Percentiles rank a stretch among this genome's conserved stretches.
Conservation (phyloP, 53 echinoderm and acorn worm genomes). For the Apostichopus leukothele region DNA sequence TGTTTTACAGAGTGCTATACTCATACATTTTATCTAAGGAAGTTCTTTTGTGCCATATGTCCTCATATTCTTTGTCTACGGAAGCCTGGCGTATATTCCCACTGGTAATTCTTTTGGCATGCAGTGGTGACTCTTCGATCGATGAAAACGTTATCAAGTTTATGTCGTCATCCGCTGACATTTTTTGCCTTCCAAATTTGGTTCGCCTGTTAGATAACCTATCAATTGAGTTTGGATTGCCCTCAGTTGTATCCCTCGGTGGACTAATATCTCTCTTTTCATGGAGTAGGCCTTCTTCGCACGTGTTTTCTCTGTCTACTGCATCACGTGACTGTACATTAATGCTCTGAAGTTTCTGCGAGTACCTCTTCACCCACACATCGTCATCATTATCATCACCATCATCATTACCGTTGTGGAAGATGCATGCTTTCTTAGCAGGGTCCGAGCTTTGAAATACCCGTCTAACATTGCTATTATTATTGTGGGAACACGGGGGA, state of each 20-base stretch:
- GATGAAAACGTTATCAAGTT: slow-evolving; percentile 29
- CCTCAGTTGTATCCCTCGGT: not conserved
- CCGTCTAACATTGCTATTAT: slow-evolving; percentile 21
- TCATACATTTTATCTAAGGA: slow-evolving; percentile 17
- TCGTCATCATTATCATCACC: slow-evolving; percentile 11
- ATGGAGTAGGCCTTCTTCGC: not conserved
- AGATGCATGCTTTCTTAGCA: not conserved
- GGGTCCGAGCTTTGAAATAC: slow-evolving; percentile 37
- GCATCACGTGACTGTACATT: not conserved
- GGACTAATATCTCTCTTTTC: not conserved
- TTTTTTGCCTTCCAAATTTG: slow-evolving; percentile 7
- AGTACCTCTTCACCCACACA: slow-evolving; percentile 24
- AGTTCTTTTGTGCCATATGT: slow-evolving; percentile 30
- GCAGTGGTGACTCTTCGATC: slow-evolving; percentile 24
- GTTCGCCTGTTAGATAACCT: slow-evolving; percentile 24
- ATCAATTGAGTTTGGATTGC: not conserved
- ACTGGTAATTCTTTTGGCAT: slow-evolving; percentile 9
- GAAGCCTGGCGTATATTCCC: not conserved
- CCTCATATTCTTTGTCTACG: slow-evolving; percentile 6
- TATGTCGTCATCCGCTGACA: slow-evolving; percentile 5
- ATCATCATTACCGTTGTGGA: not conserved
- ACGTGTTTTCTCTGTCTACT: not conserved
- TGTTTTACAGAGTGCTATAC: not conserved
- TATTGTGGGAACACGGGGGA: not conserved
- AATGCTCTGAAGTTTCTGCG: not conserved